Evolutionary conservation across 2,113 vertebrate genomes (phyloP), one percentile per base, ranked within the genome.

Genomic region (Malaclemys terrapin): DNA sequence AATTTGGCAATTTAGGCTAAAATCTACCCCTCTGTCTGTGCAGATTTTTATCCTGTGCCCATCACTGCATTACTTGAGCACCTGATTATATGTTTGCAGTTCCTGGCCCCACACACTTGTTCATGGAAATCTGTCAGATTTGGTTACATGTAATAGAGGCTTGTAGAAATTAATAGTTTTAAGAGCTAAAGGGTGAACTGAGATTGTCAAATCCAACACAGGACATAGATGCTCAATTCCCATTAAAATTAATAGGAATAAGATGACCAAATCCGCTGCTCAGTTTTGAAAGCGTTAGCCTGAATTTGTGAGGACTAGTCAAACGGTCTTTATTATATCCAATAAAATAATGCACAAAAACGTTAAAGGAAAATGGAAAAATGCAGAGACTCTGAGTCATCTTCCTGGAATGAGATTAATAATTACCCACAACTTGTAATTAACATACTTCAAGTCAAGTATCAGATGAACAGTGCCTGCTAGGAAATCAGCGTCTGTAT

Each of bases 381-480:
- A 31, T 6, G 12, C 8, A 8, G 4, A 45, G 16, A 0, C 1
- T 2, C 2, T 0, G 25, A 12, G 3, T 11, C 16, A 8, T 5
- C 50, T 62, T 2, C 38, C 72, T 76, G 6, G 7, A 53, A 62
- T 79, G 50, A 16, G 65, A 35, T 31, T 24, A 19, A 10, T 0
- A 17, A 45, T 1, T 35, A 76, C 72, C 24, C 10, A 12, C 56
- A 45, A 69, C 8, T 69, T 69, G 65, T 10, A 69, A n/a, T 16
- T 3, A 4, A 25, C 1, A 69, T 45, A 42, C 72, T 76, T 76
- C 38, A 10, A 42, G 24, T 12, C 72, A 14, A 45, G 22, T 31
- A 29, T 42, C 45, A 25, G 56, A 42, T 27, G 27, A 57, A 24
- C 49, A 25, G 14, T 3, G 27, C 49, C 57, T 22, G 10, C 16